Base-by-base conservation (phyloP, 2,797 vertebrate species). In the Megaceryle alcyon region DNA sequence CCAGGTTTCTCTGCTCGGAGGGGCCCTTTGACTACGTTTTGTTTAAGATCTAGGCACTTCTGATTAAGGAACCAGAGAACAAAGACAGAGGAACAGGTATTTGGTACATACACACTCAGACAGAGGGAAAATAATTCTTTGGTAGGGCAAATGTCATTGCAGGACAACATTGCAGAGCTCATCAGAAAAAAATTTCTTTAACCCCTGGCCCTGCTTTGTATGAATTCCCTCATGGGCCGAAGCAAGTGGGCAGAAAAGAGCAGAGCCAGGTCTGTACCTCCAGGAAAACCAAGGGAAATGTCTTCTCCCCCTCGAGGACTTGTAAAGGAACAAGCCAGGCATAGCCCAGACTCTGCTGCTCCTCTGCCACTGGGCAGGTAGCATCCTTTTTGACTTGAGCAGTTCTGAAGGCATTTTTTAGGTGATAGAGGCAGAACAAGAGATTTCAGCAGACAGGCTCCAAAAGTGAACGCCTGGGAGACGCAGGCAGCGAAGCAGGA, bases 21-120 rank as follows among this genome's bases (percentile, higher is more conserved):
- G 61, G 54, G 75, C 86, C 87, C 57, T 96, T 93, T 91, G 86
- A 71, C 72, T 95, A 61, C 4, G 0, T 95, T 95, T 96, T 95
- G 65, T 75, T 90, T 95, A 95, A 92, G 88, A 73, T 75, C 70
- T 95, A 90, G 75, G 92, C 23, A 26, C 11, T 88, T 90, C 81
- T 94, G 68, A 92, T 91, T 93, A 90, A 80, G 90, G 60, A 92
- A 60, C 29, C 8, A 5, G 48, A 80, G 66, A 94, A 92, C 54
- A 93, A 92, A 96, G 89, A 66, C 65, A 83, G 60, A 91, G 46
- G 57, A 96, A 77, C 41, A 61, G 59, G 86, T 83, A 87, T 87
- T 73, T 65, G 44, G 53, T 82, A 77, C 90, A 59, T 73, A 86
- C 92, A 90, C 65, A 31, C 43, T 68, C 66, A 95, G 80, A 69